These are phyloP conservation scores for Semotilus atromaculatus DNA, from an alignment of 2,797 vertebrate genomes.

Conservation along the genomic window DNA sequence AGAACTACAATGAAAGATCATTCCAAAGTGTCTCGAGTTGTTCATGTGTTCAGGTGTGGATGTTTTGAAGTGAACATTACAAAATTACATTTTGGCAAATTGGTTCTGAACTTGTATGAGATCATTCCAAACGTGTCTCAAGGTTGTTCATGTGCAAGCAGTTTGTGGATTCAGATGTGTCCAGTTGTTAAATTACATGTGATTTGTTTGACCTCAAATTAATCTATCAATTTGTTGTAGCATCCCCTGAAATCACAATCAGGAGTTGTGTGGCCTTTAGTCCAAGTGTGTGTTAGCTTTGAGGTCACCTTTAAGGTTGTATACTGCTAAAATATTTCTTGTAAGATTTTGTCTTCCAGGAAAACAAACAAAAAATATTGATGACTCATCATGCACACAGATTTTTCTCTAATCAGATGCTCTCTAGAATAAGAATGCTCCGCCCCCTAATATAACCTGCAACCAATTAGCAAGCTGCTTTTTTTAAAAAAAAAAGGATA, in stretches of 20 bases:
- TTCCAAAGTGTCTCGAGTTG: constrained; percentile 51
- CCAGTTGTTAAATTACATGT: too few species aligned
- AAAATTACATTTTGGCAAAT: neutral
- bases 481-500: neutral
- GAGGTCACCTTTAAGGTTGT: neutral
- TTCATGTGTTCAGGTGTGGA: constrained; percentile 5
- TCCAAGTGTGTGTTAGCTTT: neutral
- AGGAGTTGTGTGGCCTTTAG: neutral
- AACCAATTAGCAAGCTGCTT: neutral
- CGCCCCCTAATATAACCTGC: neutral
- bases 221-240: neutral
- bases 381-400: neutral
- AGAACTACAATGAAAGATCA: constrained; percentile 63
- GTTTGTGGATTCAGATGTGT: neutral
- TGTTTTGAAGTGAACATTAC: neutral
- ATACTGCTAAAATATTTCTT: neutral
- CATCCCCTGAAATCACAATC: neutral
- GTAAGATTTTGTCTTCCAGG: neutral
- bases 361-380: neutral
- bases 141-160: constrained; percentile 3
- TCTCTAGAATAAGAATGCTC: neutral
- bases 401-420: neutral
- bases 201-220: neutral
- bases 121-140: neutral
- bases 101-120: neutral